phyloP scores from a whole-genome alignment of 2,888 invertebrate species.

The Pachydiplax longipennis region DNA sequence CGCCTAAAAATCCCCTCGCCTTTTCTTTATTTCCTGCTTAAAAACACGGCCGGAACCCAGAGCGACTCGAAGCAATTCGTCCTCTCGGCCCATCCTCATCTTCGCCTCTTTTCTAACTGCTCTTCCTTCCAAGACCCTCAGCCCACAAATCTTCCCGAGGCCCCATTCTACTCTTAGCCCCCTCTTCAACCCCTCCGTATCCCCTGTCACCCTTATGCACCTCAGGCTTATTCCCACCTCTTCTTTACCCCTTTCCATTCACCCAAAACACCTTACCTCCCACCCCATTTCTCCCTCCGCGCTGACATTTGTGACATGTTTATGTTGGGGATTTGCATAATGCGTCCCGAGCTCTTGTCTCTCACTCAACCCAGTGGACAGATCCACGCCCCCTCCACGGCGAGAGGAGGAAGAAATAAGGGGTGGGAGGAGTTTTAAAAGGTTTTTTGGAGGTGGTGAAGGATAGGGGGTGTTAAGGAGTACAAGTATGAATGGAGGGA shows the following conservation, averaged over 20 bases:
- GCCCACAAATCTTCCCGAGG: constrained; percentile 32
- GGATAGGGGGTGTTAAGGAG: constrained; percentile 1
- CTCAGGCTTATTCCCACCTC: background rate
- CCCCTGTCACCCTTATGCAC: background rate
- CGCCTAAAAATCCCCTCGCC: constrained; percentile 1
- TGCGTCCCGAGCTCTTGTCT: constrained; percentile 40
- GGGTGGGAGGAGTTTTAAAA: background rate
- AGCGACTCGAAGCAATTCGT: constrained; percentile 22
- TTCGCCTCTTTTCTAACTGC: background rate
- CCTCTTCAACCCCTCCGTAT: background rate
- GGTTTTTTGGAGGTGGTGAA: background rate
- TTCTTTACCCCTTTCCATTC: background rate
- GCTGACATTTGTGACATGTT: constrained; percentile 42
- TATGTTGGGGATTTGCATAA: constrained; percentile 45
- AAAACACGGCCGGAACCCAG: constrained; percentile 13
- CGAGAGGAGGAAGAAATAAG: background rate
- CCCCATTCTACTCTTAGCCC: constrained; percentile 15
- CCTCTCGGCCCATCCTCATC: background rate
- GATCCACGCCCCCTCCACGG: background rate
- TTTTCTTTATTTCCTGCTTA: constrained; percentile 31
- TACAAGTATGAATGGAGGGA: background rate
- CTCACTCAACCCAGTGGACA: constrained; percentile 40
- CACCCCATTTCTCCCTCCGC: background rate
- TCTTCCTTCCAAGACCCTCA: constrained; percentile 21
- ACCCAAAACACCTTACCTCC: background rate